Conservation (phyloP, 2,888 invertebrate genomes). For the Herminia tarsipennalis region DNA sequence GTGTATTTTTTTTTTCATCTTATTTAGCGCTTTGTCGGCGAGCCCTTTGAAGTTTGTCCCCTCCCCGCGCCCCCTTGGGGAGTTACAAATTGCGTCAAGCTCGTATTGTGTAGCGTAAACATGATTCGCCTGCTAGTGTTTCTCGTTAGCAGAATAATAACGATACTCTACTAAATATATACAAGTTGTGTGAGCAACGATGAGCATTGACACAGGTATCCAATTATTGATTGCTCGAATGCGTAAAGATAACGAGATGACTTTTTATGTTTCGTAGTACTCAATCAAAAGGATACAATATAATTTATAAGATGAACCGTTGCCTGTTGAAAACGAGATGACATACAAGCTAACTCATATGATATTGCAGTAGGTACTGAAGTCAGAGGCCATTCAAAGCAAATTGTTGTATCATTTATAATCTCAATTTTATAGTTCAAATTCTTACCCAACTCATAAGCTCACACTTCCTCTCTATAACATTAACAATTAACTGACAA, state of each 20-base stretch:
- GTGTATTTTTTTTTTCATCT: constrained; percentile 81
- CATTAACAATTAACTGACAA: no score
- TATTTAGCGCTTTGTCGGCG: constrained; percentile 85
- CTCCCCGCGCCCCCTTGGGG: constrained; percentile 52
- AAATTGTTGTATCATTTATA: no score
- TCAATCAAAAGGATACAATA: no score
- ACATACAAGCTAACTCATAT: no score
- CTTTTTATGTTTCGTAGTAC: no score
- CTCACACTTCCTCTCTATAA: no score
- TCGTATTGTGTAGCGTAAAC: constrained; percentile 74
- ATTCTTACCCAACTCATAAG: no score
- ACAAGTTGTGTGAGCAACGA: constrained; percentile 10
- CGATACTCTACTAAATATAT: constrained; percentile 23
- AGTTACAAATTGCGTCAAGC: constrained; percentile 82
- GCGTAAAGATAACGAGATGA: constrained; percentile 22
- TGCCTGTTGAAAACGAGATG: no score
- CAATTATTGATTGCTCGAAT: constrained; percentile 20
- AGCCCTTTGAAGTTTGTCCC: constrained; percentile 78
- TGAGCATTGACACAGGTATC: neutral
- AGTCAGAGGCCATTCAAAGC: no score
- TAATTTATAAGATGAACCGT: no score
- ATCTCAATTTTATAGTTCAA: no score
- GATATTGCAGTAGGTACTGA: no score
- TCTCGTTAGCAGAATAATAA: constrained; percentile 44
- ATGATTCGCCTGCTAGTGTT: constrained; percentile 65